Conservation (phyloP, 2,797 vertebrate species). For the Sebastes trivittatus region DNA sequence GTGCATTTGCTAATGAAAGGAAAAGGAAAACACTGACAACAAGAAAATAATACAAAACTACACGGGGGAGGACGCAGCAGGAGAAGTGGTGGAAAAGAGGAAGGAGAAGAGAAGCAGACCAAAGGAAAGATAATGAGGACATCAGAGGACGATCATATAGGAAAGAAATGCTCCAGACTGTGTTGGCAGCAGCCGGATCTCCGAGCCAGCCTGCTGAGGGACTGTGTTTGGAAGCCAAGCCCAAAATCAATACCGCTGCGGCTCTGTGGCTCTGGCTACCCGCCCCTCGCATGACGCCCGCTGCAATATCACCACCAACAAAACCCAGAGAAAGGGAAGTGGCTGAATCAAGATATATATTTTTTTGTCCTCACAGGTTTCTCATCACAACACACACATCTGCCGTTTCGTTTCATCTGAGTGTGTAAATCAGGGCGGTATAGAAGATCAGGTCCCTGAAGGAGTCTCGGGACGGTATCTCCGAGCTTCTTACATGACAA, state of each 20-base stretch:
- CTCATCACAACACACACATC: constrained; percentile 12
- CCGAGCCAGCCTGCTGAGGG: constrained; percentile 40
- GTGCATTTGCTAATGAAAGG: neutral
- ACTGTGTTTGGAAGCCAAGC: constrained; percentile 63
- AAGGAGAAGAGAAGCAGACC: neutral
- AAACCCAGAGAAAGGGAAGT: constrained; percentile 5
- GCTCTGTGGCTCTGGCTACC: constrained; percentile 38
- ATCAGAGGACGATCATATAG: constrained; percentile 29
- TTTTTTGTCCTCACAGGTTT: constrained; percentile 45
- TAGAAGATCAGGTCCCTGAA: constrained; percentile 12
- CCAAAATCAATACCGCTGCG: constrained; percentile 77
- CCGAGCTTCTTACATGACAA: constrained; percentile 19
- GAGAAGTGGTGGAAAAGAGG: neutral
- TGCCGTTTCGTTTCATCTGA: neutral
- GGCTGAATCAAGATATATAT: constrained; percentile 37
- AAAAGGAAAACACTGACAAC: neutral
- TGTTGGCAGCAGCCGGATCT: constrained; percentile 44
- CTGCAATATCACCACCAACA: constrained; percentile 39
- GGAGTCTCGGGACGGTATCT: constrained; percentile 7
- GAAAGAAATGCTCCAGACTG: constrained; percentile 25
- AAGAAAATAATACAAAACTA: neutral
- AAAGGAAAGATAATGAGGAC: constrained; percentile 24
- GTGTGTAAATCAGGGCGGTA: neutral
- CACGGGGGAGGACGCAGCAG: neutral
- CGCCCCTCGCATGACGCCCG: constrained; percentile 20